These are phyloP conservation scores for Sebastes taczanowskii DNA, from an alignment of 2,797 vertebrate species.

Conservation along the genomic window DNA sequence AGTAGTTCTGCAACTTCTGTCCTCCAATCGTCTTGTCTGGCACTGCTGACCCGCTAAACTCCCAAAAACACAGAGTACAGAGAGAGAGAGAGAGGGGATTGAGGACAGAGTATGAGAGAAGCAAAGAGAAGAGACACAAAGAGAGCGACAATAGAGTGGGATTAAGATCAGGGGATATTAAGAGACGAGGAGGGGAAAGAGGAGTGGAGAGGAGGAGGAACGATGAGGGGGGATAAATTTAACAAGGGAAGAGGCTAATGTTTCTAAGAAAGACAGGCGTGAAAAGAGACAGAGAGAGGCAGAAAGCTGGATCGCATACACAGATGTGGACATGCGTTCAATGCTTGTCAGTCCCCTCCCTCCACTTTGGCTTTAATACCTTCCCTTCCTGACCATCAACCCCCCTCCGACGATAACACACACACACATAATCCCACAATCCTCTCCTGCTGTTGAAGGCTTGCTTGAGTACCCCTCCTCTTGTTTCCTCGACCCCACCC, in stretches of 20 bases:
- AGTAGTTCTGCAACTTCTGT: conserved; percentile 53
- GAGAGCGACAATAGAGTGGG: conserved; percentile 43
- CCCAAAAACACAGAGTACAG: conserved; percentile 24
- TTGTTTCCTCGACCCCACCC: conserved; percentile 42
- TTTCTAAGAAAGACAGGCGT: conserved; percentile 26
- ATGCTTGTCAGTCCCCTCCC: conserved; percentile 56
- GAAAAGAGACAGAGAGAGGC: conserved; percentile 40
- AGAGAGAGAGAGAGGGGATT: background rate
- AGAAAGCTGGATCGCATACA: conserved; percentile 45
- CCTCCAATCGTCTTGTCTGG: conserved; percentile 54
- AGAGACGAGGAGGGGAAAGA: conserved; percentile 8
- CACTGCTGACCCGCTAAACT: conserved; percentile 55
- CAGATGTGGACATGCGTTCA: conserved; percentile 68
- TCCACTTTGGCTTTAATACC: conserved; percentile 72
- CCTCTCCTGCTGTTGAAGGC: conserved; percentile 65
- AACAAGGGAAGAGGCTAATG: conserved; percentile 16
- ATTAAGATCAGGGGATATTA: conserved; percentile 56
- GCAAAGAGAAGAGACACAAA: conserved; percentile 37
- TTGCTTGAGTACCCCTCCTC: conserved; percentile 59
- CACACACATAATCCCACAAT: conserved; percentile 75
- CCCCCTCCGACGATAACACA: conserved; percentile 26
- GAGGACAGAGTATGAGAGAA: conserved; percentile 34
- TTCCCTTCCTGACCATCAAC: conserved; percentile 27
- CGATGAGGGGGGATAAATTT: conserved; percentile 15
- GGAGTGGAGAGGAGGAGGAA: background rate